A percentile compares a stretch with the other conserved stretches of the same genome.
phyloP scores from a whole-genome alignment of 2,797 vertebrate species.

The Peromyscus nudipes region DNA sequence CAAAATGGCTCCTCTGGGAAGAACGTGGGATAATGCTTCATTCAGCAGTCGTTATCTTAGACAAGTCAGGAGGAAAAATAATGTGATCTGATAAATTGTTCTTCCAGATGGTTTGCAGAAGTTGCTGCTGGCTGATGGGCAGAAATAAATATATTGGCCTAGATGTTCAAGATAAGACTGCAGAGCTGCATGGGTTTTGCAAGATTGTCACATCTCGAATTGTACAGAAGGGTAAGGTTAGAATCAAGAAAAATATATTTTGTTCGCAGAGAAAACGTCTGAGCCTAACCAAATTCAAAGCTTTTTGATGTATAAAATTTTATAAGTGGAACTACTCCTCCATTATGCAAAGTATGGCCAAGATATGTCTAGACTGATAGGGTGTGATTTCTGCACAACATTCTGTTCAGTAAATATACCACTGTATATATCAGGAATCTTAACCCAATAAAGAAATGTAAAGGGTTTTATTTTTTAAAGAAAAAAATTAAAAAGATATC shows the following conservation, averaged over 20 bases:
- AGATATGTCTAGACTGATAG: background rate
- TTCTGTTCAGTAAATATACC: background rate
- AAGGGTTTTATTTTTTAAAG: background rate
- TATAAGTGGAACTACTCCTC: background rate
- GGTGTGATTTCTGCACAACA: background rate
- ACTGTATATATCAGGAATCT: no score
- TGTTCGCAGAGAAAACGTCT: background rate
- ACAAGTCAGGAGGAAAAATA: background rate
- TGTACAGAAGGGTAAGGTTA: constrained; percentile 3
- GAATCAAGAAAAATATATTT: constrained; percentile 42
- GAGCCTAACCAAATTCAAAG: background rate
- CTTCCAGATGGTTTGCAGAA: constrained; percentile 64
- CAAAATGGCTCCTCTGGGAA: constrained; percentile 32
- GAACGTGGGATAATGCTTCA: background rate
- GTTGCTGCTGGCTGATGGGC: constrained; percentile 18
- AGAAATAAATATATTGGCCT: constrained; percentile 61
- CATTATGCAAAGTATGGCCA: background rate
- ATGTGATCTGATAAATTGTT: constrained; percentile 37
- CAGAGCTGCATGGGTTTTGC: background rate
- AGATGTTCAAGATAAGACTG: constrained; percentile 64
- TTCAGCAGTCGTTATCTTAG: constrained; percentile 31
- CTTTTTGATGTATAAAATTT: background rate
- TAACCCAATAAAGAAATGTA: background rate
- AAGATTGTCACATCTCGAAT: constrained; percentile 42
- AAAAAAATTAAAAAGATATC: background rate